Evolutionary conservation across 2,888 invertebrate genomes (phyloP).

Genomic region (Incurvaria masculella): DNA sequence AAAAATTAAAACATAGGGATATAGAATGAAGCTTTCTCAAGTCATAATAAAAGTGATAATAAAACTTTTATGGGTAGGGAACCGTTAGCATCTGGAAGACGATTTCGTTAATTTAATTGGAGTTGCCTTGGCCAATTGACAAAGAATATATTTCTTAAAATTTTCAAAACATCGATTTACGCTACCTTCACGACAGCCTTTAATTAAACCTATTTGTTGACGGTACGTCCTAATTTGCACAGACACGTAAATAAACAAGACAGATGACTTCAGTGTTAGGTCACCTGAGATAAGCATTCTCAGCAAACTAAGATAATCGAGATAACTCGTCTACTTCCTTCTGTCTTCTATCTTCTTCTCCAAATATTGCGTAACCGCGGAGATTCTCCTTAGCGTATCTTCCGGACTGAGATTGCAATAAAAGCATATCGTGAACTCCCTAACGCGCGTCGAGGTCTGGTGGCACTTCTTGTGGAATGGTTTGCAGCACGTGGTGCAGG

Average conservation of each 20-base stretch:
- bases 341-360: not conserved
- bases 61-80: too few species aligned
- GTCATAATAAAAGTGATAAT: not conserved
- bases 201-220: not conserved
- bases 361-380: not conserved
- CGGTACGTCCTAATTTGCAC: conserved; percentile 12
- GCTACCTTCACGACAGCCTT: too few species aligned
- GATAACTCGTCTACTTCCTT: not conserved
- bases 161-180: too few species aligned
- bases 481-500: not conserved
- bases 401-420: not conserved
- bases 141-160: too few species aligned
- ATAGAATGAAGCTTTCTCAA: too few species aligned
- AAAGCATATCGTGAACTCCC: not conserved
- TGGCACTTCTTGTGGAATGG: not conserved
- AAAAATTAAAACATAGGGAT: not conserved
- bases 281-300: conserved; percentile 8
- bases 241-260: conserved; percentile 14
- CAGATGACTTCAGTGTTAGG: conserved; percentile 15
- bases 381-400: not conserved
- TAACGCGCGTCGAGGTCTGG: not conserved
- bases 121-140: too few species aligned
- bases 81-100: too few species aligned
- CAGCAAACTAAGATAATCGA: too few species aligned
- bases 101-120: too few species aligned